Evolutionary conservation across 2,113 vertebrate species (phyloP).

Genomic region (Crocuta crocuta): DNA sequence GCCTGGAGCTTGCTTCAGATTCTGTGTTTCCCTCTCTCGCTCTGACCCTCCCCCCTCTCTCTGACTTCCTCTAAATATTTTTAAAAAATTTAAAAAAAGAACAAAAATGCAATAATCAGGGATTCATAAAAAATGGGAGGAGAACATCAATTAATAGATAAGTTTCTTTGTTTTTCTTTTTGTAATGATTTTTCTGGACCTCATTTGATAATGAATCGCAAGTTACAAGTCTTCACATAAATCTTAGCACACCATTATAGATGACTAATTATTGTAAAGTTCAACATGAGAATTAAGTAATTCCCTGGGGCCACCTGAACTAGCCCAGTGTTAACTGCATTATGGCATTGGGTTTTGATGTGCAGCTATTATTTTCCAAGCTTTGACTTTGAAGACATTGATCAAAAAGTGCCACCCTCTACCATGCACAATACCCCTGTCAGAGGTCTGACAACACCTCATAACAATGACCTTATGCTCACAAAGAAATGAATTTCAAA

Average conservation of each 20-base stretch:
- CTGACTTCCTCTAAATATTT: no score
- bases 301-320: slow-evolving; percentile 75
- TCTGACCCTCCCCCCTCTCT: no score
- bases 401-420: slow-evolving; percentile 83
- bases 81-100: no score
- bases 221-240: slow-evolving; percentile 40
- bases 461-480: slow-evolving; percentile 78
- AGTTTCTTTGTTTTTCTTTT: slow-evolving; percentile 28
- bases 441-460: slow-evolving; percentile 79
- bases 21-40: no score
- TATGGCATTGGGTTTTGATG: slow-evolving; percentile 80
- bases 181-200: slow-evolving; percentile 26
- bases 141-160: not conserved
- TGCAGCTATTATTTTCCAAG: slow-evolving; percentile 83
- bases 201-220: slow-evolving; percentile 64
- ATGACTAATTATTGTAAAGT: slow-evolving; percentile 67
- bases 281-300: slow-evolving; percentile 55
- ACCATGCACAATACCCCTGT: slow-evolving; percentile 76
- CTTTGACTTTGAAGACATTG: slow-evolving; percentile 84
- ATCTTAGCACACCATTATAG: slow-evolving; percentile 37
- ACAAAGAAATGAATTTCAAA: slow-evolving; percentile 81
- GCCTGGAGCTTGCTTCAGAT: no score
- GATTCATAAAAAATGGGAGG: not conserved
- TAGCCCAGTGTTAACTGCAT: slow-evolving; percentile 70
- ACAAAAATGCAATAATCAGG: slow-evolving; percentile 6